phyloP scores from a whole-genome alignment of 2,113 vertebrate species.

The Macroglossus sobrinus region DNA sequence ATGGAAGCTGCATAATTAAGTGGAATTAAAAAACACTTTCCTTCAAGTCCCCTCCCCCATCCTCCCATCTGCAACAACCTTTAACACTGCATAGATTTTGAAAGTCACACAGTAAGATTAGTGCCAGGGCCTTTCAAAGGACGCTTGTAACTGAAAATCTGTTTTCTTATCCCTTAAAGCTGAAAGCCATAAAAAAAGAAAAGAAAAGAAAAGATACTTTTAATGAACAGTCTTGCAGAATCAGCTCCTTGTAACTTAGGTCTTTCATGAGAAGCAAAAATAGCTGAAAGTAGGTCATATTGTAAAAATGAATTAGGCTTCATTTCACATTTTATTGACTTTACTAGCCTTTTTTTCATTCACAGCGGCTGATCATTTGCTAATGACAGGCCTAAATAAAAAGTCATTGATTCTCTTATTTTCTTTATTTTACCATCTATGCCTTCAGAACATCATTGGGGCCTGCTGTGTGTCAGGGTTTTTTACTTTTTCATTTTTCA shows the following conservation, averaged over 20 bases:
- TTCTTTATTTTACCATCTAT: conserved; percentile 2
- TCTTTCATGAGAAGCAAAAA: conserved; percentile 80
- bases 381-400: conserved; percentile 60
- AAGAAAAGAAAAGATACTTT: conserved; percentile 62
- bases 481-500: background rate
- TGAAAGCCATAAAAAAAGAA: conserved; percentile 76
- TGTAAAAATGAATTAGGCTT: conserved; percentile 82
- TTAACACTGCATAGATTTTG: conserved; percentile 49
- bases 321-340: conserved; percentile 80
- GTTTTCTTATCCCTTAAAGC: conserved; percentile 76
- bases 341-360: conserved; percentile 71
- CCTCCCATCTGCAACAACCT: background rate
- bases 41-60: background rate
- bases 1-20: background rate
- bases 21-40: conserved; percentile 13
- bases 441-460: background rate
- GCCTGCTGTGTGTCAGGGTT: background rate
- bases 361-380: conserved; percentile 58
- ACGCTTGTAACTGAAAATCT: conserved; percentile 66
- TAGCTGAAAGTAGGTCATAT: conserved; percentile 82
- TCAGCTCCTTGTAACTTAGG: conserved; percentile 77
- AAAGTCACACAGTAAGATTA: conserved; percentile 42
- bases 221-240: conserved; percentile 81
- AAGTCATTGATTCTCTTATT: background rate
- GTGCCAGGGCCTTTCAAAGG: conserved; percentile 63